Conservation (phyloP, 2,888 invertebrate genomes). For the Achlya flavicornis region DNA sequence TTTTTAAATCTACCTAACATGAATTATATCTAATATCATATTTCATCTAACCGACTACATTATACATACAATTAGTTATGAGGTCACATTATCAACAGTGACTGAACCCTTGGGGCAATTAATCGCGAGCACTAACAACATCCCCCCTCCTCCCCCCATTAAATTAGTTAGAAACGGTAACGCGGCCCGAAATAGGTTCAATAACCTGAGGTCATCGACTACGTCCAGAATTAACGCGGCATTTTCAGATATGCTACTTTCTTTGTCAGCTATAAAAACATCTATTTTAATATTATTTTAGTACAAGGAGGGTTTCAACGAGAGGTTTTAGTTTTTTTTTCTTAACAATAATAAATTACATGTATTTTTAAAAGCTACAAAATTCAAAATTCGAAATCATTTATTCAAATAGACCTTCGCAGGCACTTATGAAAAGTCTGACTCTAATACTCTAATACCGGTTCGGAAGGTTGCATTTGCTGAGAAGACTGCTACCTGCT, state of each 20-base stretch:
- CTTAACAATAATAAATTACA: too few relatives aligned
- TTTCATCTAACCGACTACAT: not conserved
- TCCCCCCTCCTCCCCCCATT: slow-evolving; percentile 36
- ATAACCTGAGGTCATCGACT: slow-evolving; percentile 36
- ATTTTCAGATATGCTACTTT: slow-evolving; percentile 25
- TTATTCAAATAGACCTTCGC: too few relatives aligned
- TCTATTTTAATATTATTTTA: not conserved
- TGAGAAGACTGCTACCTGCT: too few relatives aligned
- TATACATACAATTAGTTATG: not conserved
- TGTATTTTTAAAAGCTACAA: too few relatives aligned
- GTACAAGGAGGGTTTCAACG: not conserved
- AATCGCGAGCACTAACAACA: slow-evolving; percentile 39
- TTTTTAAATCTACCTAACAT: too few relatives aligned
- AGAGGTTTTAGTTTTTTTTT: too few relatives aligned
- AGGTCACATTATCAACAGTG: slow-evolving; percentile 11
- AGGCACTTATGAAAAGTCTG: too few relatives aligned
- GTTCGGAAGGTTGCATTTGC: too few relatives aligned
- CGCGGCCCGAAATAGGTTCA: slow-evolving; percentile 48
- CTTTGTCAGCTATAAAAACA: not conserved
- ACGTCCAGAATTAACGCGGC: slow-evolving; percentile 19
- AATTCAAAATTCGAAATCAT: too few relatives aligned
- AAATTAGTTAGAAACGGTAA: slow-evolving; percentile 43
- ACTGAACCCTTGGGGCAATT: slow-evolving; percentile 33
- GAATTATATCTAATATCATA: too few relatives aligned
- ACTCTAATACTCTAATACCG: too few relatives aligned